Conservation (phyloP, 2,888 invertebrate genomes). For the Sphaerophoria taeniata region DNA sequence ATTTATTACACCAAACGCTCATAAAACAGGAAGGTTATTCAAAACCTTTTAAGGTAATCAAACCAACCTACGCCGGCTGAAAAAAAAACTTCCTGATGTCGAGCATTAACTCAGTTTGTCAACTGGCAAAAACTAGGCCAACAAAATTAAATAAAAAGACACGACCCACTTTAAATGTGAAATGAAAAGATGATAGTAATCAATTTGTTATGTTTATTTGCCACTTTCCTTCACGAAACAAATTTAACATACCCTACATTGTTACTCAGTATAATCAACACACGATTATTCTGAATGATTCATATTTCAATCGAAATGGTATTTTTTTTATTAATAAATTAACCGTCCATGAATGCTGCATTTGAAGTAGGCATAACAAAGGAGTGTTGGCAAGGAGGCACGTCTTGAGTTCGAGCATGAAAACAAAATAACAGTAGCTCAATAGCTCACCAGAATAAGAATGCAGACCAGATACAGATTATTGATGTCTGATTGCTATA, state of each 20-base stretch:
- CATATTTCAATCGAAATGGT: constrained; percentile 23
- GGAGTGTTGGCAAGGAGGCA: constrained; percentile 37
- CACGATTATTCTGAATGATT: constrained; percentile 19
- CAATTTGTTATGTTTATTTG: not conserved
- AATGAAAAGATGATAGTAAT: not conserved
- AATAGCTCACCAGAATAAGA: not conserved
- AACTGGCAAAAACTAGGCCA: not conserved
- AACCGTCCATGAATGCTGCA: constrained; percentile 36
- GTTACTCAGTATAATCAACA: not conserved
- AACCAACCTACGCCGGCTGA: not conserved
- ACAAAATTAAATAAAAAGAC: not conserved
- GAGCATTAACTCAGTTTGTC: not conserved
- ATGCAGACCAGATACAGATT: constrained; percentile 2
- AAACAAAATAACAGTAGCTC: not conserved
- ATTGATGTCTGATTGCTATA: constrained; percentile 47
- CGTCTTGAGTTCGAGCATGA: not conserved
- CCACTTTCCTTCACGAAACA: not conserved
- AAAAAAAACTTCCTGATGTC: not conserved
- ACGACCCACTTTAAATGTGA: not conserved
- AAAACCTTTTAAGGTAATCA: not conserved
- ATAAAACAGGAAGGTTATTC: not conserved
- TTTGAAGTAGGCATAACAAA: not conserved
- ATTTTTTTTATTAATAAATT: constrained; percentile 37
- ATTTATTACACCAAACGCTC: not conserved
- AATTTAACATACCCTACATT: constrained; percentile 3